These are phyloP conservation scores for Galaxias olidus DNA, from an alignment of 2,797 vertebrate species.

Conservation along the genomic window DNA sequence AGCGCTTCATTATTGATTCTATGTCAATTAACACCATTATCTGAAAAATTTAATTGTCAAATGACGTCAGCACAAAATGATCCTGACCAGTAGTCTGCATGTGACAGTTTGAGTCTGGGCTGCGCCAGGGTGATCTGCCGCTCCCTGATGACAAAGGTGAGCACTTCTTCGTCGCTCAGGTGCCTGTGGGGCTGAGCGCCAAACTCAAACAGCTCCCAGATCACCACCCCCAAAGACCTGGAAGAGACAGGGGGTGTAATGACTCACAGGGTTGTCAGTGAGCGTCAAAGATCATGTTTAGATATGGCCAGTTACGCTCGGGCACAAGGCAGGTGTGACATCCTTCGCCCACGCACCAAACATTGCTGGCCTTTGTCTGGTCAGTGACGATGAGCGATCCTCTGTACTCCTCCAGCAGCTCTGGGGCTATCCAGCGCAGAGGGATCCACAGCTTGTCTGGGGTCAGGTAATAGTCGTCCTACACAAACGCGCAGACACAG, in stretches of 20 bases:
- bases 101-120: slow-evolving; percentile 88
- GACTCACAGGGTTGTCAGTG: not conserved
- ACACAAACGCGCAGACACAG: slow-evolving; percentile 29
- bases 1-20: not conserved
- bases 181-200: slow-evolving; percentile 92
- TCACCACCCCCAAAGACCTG: slow-evolving; percentile 92
- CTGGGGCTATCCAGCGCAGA: slow-evolving; percentile 91
- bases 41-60: not conserved
- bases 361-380: slow-evolving; percentile 91
- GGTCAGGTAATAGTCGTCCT: slow-evolving; percentile 95
- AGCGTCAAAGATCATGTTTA: no score
- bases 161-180: slow-evolving; percentile 89
- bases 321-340: not conserved
- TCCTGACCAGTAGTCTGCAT: slow-evolving; percentile 90
- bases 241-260: not conserved
- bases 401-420: slow-evolving; percentile 87
- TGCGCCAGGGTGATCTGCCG: slow-evolving; percentile 91
- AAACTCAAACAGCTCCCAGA: slow-evolving; percentile 95
- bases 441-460: slow-evolving; percentile 93
- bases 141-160: slow-evolving; percentile 91
- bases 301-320: no score
- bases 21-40: not conserved
- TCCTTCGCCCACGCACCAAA: slow-evolving; percentile 78
- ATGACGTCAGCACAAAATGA: no score
- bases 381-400: slow-evolving; percentile 88